Evolutionary conservation across 1,140 invertebrate species (phyloP).

Genomic region (Scaptodrosophila lebanonensis): DNA sequence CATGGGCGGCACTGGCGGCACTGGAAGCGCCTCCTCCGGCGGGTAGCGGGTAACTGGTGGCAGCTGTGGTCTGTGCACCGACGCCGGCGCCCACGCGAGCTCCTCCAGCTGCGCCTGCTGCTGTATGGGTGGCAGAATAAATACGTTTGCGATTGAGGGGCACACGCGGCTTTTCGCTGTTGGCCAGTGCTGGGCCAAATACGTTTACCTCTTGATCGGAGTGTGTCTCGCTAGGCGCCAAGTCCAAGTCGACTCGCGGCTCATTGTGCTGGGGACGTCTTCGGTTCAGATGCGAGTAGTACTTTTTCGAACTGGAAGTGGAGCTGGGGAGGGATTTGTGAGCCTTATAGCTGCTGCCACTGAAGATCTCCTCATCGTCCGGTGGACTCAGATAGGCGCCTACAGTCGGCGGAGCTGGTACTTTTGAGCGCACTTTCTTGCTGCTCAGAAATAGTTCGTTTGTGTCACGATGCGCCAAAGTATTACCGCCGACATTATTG

Average conservation of each 20-base stretch:
- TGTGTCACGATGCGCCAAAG: constrained; percentile 29
- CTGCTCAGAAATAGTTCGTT: constrained; percentile 60
- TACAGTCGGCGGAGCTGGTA: constrained; percentile 51
- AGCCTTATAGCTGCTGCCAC: constrained; percentile 36
- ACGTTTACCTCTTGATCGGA: constrained; percentile 73
- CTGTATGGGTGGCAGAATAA: constrained; percentile 74
- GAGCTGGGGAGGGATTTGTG: constrained; percentile 16
- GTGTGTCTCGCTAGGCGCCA: constrained; percentile 61
- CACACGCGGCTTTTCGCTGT: constrained; percentile 55
- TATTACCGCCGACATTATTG: constrained; percentile 8
- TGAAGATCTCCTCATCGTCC: constrained; percentile 42
- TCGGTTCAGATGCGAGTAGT: constrained; percentile 41
- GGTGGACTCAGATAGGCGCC: constrained; percentile 71
- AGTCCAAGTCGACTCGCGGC: constrained; percentile 58
- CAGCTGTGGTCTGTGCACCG: constrained; percentile 48
- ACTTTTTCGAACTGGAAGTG: constrained; percentile 48
- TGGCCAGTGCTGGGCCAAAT: constrained; percentile 57
- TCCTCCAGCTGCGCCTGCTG: constrained; percentile 29
- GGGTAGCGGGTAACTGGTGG: constrained; percentile 35
- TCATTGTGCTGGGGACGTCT: constrained; percentile 55
- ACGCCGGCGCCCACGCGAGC: constrained; percentile 37
- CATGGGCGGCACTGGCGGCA: constrained; percentile 63
- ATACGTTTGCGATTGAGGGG: constrained; percentile 75
- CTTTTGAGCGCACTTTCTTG: constrained; percentile 57
- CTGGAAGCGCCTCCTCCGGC: constrained; percentile 36